phyloP scores from a whole-genome alignment of 2,797 vertebrate genomes.

The Sebastes taczanowskii region DNA sequence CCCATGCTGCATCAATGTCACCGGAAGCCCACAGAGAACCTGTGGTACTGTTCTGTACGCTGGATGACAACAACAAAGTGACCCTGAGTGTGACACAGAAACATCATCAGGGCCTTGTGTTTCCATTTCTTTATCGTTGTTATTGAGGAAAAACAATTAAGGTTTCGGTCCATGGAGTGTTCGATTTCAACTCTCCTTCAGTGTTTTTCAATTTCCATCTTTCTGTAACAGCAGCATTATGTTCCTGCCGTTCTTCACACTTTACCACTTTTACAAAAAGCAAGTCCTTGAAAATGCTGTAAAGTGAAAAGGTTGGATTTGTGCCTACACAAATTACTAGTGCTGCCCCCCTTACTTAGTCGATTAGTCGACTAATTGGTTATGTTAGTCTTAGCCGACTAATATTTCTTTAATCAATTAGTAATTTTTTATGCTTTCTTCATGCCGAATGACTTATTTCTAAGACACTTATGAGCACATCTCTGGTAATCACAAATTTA shows the following conservation, averaged over 20 bases:
- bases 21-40: neutral
- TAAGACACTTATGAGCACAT: neutral
- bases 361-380: no score
- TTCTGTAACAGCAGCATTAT: neutral
- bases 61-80: neutral
- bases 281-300: neutral
- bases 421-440: neutral
- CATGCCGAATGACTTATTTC: neutral
- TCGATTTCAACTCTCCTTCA: neutral
- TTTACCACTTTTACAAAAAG: neutral
- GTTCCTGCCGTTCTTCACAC: neutral
- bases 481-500: neutral
- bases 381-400: neutral
- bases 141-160: neutral
- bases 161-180: neutral
- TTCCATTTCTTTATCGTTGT: neutral
- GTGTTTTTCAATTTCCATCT: neutral
- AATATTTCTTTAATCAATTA: neutral
- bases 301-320: neutral
- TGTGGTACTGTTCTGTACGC: neutral
- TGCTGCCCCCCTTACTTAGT: neutral
- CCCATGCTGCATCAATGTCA: slow-evolving; percentile 9
- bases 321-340: neutral
- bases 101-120: neutral
- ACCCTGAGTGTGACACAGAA: neutral